These are phyloP conservation scores for Zaprionus obscuricornis DNA, from an alignment of 2,888 invertebrate genomes.

Conservation along the genomic window DNA sequence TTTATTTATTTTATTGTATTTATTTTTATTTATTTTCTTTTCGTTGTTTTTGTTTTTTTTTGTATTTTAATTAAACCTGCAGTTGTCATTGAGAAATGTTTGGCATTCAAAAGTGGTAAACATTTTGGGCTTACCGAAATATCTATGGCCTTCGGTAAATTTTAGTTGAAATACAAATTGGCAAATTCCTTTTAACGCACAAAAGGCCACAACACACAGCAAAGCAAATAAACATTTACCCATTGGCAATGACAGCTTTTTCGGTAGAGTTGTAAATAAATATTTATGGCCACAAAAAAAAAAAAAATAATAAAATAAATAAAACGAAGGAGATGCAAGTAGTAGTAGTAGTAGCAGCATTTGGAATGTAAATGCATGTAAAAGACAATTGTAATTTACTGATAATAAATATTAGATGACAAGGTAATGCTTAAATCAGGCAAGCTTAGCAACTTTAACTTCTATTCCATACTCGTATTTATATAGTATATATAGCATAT, in stretches of 20 bases:
- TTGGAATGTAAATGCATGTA: constrained; percentile 55
- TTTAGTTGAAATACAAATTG: constrained; percentile 34
- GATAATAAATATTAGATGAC: constrained; percentile 74
- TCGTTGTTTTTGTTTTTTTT: constrained; percentile 48
- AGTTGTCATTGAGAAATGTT: constrained; percentile 71
- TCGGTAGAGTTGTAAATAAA: constrained; percentile 69
- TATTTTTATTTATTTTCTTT: too few relatives aligned
- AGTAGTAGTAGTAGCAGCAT: constrained; percentile 10
- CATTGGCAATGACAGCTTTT: constrained; percentile 70
- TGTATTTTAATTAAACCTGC: constrained; percentile 76
- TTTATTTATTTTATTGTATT: too few relatives aligned
- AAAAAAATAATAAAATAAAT: too few relatives aligned
- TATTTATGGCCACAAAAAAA: constrained; percentile 76
- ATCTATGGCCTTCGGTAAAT: constrained; percentile 37
- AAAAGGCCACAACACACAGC: constrained; percentile 41
- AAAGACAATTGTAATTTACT: constrained; percentile 78
- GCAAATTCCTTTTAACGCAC: constrained; percentile 5
- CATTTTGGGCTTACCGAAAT: constrained; percentile 24
- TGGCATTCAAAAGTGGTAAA: constrained; percentile 20
- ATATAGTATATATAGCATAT: constrained; percentile 9
- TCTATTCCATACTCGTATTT: too few relatives aligned
- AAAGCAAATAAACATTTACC: constrained; percentile 56
- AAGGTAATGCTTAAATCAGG: constrained; percentile 48
- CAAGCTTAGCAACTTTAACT: constrained; percentile 26
- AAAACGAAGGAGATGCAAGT: too few relatives aligned